These are phyloP conservation scores for Epinephelus lanceolatus DNA, from an alignment of 2,113 vertebrate species.

Conservation along the genomic window DNA sequence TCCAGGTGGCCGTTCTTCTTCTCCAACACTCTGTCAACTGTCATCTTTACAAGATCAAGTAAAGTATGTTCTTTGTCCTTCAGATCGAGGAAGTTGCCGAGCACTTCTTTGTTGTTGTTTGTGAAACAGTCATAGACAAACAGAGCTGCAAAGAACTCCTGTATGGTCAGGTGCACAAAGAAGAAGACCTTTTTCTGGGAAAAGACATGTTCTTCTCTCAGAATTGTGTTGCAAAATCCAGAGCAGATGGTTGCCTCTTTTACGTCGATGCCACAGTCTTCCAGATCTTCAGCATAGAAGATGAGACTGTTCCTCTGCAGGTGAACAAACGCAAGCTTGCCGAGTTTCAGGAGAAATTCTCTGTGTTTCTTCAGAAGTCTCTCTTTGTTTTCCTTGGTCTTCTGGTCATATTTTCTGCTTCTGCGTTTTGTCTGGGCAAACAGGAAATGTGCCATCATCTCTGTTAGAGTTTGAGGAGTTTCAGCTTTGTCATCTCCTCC, in stretches of 20 bases:
- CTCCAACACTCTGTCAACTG: slow-evolving; percentile 57
- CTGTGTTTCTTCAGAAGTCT: slow-evolving; percentile 14
- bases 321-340: slow-evolving; percentile 71
- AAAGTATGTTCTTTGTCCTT: slow-evolving; percentile 35
- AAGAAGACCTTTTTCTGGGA: slow-evolving; percentile 55
- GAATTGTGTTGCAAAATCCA: slow-evolving; percentile 55
- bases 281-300: slow-evolving; percentile 69
- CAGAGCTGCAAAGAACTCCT: slow-evolving; percentile 77
- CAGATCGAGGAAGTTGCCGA: slow-evolving; percentile 24
- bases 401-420: slow-evolving; percentile 42
- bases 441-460: slow-evolving; percentile 71
- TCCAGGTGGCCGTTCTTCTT: slow-evolving; percentile 56
- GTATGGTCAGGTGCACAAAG: slow-evolving; percentile 73
- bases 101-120: slow-evolving; percentile 42
- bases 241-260: slow-evolving; percentile 26
- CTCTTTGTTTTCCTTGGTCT: background rate
- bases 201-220: slow-evolving; percentile 19
- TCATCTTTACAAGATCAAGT: slow-evolving; percentile 60
- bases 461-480: slow-evolving; percentile 68
- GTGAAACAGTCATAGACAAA: slow-evolving; percentile 64
- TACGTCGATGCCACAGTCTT: slow-evolving; percentile 29
- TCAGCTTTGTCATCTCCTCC: background rate
- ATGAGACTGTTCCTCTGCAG: slow-evolving; percentile 62
- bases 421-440: slow-evolving; percentile 43
- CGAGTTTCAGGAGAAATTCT: slow-evolving; percentile 64